Base-by-base conservation (phyloP, 2,113 vertebrate species). In the Chiloscyllium plagiosum region DNA sequence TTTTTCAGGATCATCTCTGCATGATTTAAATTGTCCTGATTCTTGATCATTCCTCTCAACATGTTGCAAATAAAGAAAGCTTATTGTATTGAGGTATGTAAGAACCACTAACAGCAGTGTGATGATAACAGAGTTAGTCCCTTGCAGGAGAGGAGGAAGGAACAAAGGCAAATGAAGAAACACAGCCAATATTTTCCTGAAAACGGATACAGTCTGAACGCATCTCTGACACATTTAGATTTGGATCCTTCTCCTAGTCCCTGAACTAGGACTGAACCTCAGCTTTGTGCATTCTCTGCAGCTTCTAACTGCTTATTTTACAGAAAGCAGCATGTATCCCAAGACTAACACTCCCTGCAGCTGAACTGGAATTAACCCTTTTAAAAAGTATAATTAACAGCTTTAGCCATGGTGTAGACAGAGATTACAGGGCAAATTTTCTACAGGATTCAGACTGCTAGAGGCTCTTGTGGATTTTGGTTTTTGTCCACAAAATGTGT, bases 341-440 rank as follows among this genome's bases (percentile, higher is more conserved):
- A 12, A 95, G 68, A 52, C 69, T 95, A 76, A 95, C 94, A 47
- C 69, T 72, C 94, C n/a, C 68, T 72, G 20, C 5, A 95, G 94
- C 65, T 76, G 26, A 95, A 52, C 8, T 95, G 69, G 42, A 95
- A 95, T 76, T 7, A 95, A 52, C 69, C 69, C 24, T 72, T 95
- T 52, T 95, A 95, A 50, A 76, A 94, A 95, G 52, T 95, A 52
- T 95, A 95, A 70, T 95, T 95, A 95, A 72, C 24, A 76, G 94
- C 22, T 95, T 95, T 72, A 95, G 94, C 94, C 94, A 95, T 47
- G 15, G 94, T 95, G n/a, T 69, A 95, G 68, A 95, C 66, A 72
- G 69, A 72, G n/a, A 95, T 72, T 72, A 70, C 12, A 72, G 94
- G 47, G 94, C 47, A 22, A 72, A 95, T 72, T 76, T 76, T 76